Conservation (phyloP, 2,797 vertebrate species). For the Phyllotis vaccarum region DNA sequence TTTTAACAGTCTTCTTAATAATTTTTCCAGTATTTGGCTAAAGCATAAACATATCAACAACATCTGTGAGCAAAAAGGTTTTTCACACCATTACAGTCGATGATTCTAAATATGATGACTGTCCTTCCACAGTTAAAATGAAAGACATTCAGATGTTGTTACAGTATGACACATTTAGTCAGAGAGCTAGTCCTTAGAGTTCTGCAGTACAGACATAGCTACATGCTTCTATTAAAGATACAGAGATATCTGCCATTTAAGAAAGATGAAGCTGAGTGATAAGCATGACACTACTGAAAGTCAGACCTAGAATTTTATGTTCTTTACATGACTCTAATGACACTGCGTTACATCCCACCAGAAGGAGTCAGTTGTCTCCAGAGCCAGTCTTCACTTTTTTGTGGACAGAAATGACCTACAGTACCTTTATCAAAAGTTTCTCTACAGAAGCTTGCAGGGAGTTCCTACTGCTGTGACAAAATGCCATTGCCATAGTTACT, state of each 20-base stretch:
- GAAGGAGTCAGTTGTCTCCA: background rate
- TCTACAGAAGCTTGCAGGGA: background rate
- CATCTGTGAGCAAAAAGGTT: background rate
- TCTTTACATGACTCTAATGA: background rate
- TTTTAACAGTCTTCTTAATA: background rate
- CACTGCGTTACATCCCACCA: too few species aligned
- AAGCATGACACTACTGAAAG: background rate
- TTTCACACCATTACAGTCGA: background rate
- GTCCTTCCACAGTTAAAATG: background rate
- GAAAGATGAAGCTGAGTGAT: background rate
- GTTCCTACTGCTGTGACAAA: background rate
- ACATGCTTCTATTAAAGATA: background rate
- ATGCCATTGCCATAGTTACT: background rate
- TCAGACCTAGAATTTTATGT: background rate
- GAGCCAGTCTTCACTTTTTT: background rate
- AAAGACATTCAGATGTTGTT: background rate
- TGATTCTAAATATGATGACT: background rate
- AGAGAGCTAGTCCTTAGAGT: background rate
- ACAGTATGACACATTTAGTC: background rate
- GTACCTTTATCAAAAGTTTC: background rate
- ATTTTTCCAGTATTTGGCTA: background rate
- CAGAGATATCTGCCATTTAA: background rate
- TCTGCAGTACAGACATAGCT: background rate
- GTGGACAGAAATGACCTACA: background rate
- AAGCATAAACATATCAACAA: background rate